Evolutionary conservation across 2,888 invertebrate species (phyloP), one percentile per base, ranked within the genome.

Genomic region (Polyommatus icarus): DNA sequence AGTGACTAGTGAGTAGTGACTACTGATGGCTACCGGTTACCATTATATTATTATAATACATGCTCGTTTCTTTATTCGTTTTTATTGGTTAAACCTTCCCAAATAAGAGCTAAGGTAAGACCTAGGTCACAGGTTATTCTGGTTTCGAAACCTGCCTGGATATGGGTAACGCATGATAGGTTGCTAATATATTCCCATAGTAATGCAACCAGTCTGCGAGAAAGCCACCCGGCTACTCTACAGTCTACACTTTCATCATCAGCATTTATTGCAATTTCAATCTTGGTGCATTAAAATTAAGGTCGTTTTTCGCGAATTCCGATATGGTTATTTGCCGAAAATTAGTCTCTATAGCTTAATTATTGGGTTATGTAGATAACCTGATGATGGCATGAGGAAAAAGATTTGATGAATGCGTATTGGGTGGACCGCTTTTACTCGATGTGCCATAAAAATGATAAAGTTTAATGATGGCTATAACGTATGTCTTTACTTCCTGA

Each of bases 131-230:
- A 67, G 67, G 7, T 67, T 6, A 67, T 67, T 67, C 67, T 32
- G 29, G 67, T 67, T 67, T 67, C 6, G 29, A 29, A 67, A 29
- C 67, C 67, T 5, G 29, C 67, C 29, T 67, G 18, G 29, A 67
- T 67, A 67, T 67, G 24, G 61, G 24, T 61, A 18, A 29, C 67
- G 15, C 29, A 67, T n/a, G n/a, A n/a, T 67, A 29, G 67, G 67
- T 67, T 29, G 67, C 67, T 32, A 67, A 67, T 67, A 29, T 67
- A 67, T 67, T 67, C 12, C 67, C 67, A 67, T 67, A 67, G 67
- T 67, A 67, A 67, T 67, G 67, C 29, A 67, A 67, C 67, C 67
- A 32, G 67, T 32, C 5, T 67, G 15, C 67, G 67, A 15, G 67
- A 67, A 67, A 67, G 67, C 67, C 12, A 67, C 67, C 15, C 12